A percentile compares a stretch with the other conserved stretches of the same genome.
Conservation (phyloP, 23 tunicate genomes). For the Trididemnum miniatum region DNA sequence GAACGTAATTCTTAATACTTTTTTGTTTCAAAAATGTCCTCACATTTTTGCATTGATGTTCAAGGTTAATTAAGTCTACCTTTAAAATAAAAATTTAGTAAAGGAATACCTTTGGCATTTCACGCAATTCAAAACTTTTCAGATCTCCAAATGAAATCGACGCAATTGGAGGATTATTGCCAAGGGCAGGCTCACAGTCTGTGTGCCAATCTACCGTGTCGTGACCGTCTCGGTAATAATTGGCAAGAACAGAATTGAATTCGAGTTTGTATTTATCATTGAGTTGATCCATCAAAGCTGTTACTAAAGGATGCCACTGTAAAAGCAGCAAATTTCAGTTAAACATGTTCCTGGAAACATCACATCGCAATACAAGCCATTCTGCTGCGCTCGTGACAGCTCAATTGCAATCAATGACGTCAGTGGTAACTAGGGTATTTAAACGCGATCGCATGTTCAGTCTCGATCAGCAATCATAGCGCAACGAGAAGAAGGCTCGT, state of each 20-base stretch:
- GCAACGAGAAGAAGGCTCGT: not conserved
- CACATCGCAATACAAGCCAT: not conserved
- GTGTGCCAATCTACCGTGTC: constrained; percentile 59
- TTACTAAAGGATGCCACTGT: constrained; percentile 55
- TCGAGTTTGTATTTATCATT: constrained; percentile 20
- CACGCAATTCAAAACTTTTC: constrained; percentile 51
- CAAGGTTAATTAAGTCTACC: too few relatives aligned
- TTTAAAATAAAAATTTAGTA: too few relatives aligned
- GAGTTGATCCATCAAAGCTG: constrained; percentile 31
- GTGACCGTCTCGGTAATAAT: constrained; percentile 55
- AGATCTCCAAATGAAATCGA: constrained; percentile 59
- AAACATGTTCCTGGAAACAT: not conserved
- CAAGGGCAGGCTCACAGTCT: constrained; percentile 55
- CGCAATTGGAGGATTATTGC: constrained; percentile 52
- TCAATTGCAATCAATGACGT: too few relatives aligned
- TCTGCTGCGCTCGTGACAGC: not conserved
- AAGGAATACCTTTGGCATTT: constrained; percentile 35
- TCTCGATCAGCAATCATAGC: too few relatives aligned
- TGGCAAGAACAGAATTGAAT: constrained; percentile 55
- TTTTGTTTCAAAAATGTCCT: too few relatives aligned
- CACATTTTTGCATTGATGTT: too few relatives aligned
- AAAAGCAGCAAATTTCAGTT: not conserved
- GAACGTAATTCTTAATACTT: too few relatives aligned
- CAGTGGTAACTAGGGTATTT: too few relatives aligned
- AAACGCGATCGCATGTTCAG: too few relatives aligned